These are phyloP conservation scores for Picus viridis DNA, from an alignment of 2,797 vertebrate genomes.

Conservation along the genomic window DNA sequence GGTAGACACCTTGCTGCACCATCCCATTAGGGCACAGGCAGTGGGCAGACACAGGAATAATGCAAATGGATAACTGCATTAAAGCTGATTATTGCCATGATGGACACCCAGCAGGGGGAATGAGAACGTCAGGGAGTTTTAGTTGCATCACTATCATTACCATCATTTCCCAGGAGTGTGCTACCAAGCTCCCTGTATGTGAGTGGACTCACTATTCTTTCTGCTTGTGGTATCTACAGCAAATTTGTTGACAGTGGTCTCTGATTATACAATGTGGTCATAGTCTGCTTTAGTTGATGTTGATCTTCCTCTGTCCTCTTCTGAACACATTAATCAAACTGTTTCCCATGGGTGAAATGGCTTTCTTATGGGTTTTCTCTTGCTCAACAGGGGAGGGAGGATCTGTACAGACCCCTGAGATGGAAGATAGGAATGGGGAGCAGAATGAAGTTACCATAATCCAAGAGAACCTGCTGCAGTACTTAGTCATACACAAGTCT, in stretches of 20 bases:
- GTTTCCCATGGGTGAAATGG: neutral
- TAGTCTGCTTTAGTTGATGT: neutral
- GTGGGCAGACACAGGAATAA: neutral
- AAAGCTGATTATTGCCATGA: neutral
- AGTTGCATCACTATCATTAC: neutral
- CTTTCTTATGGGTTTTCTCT: neutral
- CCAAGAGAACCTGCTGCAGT: no score
- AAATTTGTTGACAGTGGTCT: neutral
- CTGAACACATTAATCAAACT: neutral
- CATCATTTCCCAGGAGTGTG: neutral
- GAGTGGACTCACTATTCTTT: rapidly evolving
- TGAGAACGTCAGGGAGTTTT: neutral
- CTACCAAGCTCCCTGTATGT: neutral
- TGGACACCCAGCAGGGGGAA: neutral
- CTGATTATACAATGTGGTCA: rapidly evolving
- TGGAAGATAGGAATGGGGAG: no score
- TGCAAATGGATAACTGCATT: rapidly evolving
- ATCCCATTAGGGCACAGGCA: rapidly evolving
- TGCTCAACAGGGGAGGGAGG: neutral
- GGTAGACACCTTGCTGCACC: neutral
- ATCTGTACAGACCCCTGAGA: neutral
- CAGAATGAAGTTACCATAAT: no score
- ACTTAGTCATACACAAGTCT: no score
- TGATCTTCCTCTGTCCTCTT: neutral
- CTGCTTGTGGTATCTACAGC: no score